phyloP scores from a whole-genome alignment of 2,113 vertebrate species.

The Eretmochelys imbricata region DNA sequence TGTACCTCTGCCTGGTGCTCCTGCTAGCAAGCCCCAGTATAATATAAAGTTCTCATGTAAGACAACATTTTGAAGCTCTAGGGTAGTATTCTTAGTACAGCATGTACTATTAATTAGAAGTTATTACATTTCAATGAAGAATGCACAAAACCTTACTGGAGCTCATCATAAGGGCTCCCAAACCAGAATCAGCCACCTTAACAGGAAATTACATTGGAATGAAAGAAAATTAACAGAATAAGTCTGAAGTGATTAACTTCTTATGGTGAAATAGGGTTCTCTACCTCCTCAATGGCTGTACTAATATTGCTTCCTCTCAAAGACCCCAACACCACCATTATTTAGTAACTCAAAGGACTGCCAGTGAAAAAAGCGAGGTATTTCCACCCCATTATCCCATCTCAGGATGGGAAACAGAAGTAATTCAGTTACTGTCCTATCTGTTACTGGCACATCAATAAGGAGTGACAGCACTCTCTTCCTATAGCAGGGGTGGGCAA shows the following conservation, averaged over 20 bases:
- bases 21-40: not conserved
- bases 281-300: not conserved
- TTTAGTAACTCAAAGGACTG: not conserved
- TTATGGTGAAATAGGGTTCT: not conserved
- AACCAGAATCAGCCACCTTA: not conserved
- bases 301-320: not conserved
- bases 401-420: not conserved
- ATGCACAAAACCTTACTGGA: not conserved
- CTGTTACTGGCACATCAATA: not conserved
- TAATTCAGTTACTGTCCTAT: rapidly evolving
- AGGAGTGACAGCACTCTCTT: not conserved
- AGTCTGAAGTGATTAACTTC: not conserved
- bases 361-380: rapidly evolving
- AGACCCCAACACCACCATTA: not conserved
- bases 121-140: not conserved
- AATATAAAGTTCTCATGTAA: not conserved
- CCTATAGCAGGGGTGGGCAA: not conserved
- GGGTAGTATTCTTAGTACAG: too few species aligned
- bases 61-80: not conserved
- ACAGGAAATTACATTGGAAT: not conserved
- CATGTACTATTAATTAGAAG: not conserved
- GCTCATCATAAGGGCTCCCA: not conserved
- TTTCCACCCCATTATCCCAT: rapidly evolving
- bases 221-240: not conserved
- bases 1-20: not conserved